A percentile compares a stretch with the other conserved stretches of the same genome.
Conservation (phyloP, 1,140 invertebrate species). For the Cydia strobilella region DNA sequence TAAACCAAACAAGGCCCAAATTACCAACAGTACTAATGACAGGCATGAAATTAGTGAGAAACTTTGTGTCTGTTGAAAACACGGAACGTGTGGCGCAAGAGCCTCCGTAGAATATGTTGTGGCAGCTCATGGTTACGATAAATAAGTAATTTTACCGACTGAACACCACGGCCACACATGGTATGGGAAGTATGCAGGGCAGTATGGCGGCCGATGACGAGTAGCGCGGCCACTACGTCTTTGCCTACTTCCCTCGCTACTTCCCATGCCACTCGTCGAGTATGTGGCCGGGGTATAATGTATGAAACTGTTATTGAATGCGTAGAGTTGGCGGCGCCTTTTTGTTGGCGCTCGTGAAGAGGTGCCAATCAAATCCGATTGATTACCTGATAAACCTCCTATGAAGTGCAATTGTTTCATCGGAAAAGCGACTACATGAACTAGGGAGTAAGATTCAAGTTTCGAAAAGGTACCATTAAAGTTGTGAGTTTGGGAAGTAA, state of each 20-base stretch:
- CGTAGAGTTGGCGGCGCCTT: constrained; percentile 36
- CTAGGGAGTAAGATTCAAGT: not conserved
- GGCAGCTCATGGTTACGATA: constrained; percentile 37
- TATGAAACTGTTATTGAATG: constrained; percentile 36
- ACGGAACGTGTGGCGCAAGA: constrained; percentile 39
- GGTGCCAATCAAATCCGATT: constrained; percentile 47
- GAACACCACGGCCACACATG: no score
- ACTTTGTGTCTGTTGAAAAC: constrained; percentile 19
- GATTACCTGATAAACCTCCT: constrained; percentile 4
- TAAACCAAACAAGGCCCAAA: not conserved
- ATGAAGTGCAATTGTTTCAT: not conserved
- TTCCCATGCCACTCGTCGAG: no score
- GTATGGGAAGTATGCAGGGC: no score
- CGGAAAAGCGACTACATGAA: not conserved
- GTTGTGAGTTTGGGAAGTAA: not conserved
- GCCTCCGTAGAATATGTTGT: constrained; percentile 40
- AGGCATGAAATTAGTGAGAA: constrained; percentile 17
- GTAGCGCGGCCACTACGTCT: no score
- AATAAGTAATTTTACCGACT: constrained; percentile 48
- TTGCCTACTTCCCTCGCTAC: no score
- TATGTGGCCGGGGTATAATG: no score
- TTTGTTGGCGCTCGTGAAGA: constrained; percentile 43
- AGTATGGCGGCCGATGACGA: no score
- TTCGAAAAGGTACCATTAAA: not conserved
- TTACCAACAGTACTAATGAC: not conserved